Evolutionary conservation across 2,888 invertebrate species (phyloP).

Genomic region (Encarsia formosa): DNA sequence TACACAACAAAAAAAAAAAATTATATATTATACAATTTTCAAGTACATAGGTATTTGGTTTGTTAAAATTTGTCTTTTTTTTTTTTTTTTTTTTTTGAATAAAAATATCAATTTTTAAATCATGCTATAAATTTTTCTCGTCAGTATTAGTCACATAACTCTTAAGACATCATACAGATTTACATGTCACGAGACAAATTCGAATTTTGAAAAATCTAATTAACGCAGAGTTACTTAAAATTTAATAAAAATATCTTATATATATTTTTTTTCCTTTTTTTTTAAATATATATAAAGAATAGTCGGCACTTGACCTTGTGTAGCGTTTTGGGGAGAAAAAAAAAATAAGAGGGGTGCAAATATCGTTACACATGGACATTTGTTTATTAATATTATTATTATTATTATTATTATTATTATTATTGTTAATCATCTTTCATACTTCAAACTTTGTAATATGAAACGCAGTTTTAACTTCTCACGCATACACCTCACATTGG

Average conservation of each 20-base stretch:
- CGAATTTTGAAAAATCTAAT: constrained; percentile 20
- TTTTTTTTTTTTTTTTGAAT: constrained; percentile 10
- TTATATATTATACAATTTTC: too few species aligned
- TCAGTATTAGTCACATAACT: constrained; percentile 20
- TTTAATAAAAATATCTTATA: too few species aligned
- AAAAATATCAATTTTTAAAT: constrained; percentile 23
- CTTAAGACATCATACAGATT: constrained; percentile 16
- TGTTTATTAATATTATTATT: too few species aligned
- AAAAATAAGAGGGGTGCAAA: constrained; percentile 17
- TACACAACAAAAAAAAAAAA: too few species aligned
- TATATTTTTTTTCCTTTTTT: too few species aligned
- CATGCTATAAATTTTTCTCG: constrained; percentile 10
- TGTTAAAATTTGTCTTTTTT: too few species aligned
- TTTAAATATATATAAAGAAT: constrained; percentile 26
- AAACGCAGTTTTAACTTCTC: constrained; percentile 27
- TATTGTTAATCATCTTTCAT: constrained; percentile 26
- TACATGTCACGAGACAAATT: constrained; percentile 22
- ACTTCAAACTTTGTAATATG: constrained; percentile 21
- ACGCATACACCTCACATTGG: constrained; percentile 23
- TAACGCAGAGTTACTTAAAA: constrained; percentile 13
- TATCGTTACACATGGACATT: constrained; percentile 23
- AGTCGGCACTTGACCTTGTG: constrained; percentile 15
- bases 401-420: too few species aligned
- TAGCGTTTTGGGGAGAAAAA: constrained; percentile 16
- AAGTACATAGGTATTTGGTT: too few species aligned